phyloP scores from a whole-genome alignment of 2,888 invertebrate species.

The Tiliacea citrago region DNA sequence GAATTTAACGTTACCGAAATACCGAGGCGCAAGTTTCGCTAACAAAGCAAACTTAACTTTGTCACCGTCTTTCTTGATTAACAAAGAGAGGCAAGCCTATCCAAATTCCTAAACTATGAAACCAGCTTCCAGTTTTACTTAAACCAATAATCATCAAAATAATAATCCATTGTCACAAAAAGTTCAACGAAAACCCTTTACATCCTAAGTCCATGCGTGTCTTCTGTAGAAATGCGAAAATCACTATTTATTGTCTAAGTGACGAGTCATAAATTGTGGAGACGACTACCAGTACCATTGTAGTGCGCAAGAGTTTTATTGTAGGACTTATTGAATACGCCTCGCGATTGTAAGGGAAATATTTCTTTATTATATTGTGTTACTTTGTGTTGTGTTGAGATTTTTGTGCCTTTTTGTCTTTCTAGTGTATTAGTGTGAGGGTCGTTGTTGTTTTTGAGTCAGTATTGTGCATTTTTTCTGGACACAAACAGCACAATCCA shows the following conservation, averaged over 20 bases:
- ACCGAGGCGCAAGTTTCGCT: background rate
- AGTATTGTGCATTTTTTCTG: no score
- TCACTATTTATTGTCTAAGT: slow-evolving; percentile 89
- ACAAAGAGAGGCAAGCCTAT: background rate
- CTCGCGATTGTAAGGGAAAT: slow-evolving; percentile 63
- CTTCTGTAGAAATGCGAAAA: slow-evolving; percentile 85
- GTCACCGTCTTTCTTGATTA: background rate
- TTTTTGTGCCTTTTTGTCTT: background rate
- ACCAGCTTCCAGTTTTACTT: slow-evolving; percentile 41
- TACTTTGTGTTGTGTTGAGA: slow-evolving; percentile 55
- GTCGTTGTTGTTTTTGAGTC: no score
- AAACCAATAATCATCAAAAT: slow-evolving; percentile 11
- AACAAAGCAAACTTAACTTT: background rate
- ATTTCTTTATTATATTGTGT: slow-evolving; percentile 67
- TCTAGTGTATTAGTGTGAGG: background rate
- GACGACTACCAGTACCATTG: slow-evolving; percentile 82
- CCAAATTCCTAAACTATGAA: slow-evolving; percentile 17
- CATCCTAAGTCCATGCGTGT: slow-evolving; percentile 76
- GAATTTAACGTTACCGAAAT: background rate
- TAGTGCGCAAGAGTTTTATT: slow-evolving; percentile 71
- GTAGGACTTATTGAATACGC: slow-evolving; percentile 70
- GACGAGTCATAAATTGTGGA: slow-evolving; percentile 87
- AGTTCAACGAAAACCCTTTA: slow-evolving; percentile 58
- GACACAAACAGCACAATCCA: no score
- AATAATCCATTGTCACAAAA: slow-evolving; percentile 31